These are phyloP conservation scores for Yponomeuta cagnagella DNA, from an alignment of 2,888 invertebrate species.

Conservation along the genomic window DNA sequence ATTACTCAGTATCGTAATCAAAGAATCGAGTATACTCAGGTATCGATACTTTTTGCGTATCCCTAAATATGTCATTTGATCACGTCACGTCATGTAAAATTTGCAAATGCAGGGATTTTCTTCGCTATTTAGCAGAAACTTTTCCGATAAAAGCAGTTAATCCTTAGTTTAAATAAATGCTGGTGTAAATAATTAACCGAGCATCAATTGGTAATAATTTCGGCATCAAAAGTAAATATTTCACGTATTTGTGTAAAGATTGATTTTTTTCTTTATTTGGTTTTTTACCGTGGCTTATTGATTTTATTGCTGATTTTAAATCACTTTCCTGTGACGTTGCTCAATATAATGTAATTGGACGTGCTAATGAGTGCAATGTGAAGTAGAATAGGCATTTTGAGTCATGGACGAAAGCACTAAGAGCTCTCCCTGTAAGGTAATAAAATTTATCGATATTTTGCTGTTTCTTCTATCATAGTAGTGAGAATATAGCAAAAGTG, in stretches of 20 bases:
- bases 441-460: conserved; percentile 44
- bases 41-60: too few species aligned
- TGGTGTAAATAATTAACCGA: neutral
- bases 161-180: neutral
- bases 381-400: conserved; percentile 55
- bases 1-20: too few species aligned
- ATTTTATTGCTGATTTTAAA: conserved; percentile 59
- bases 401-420: conserved; percentile 68
- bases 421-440: conserved; percentile 73
- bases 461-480: conserved; percentile 33
- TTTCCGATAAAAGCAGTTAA: neutral
- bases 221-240: conserved; percentile 48
- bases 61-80: neutral
- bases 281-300: conserved; percentile 65
- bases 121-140: neutral
- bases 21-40: too few species aligned
- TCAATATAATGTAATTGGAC: conserved; percentile 46
- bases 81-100: neutral
- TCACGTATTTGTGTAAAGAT: conserved; percentile 52
- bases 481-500: conserved; percentile 21
- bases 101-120: neutral
- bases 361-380: conserved; percentile 60
- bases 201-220: neutral
- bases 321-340: conserved; percentile 62
- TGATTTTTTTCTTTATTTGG: conserved; percentile 66